These are phyloP conservation scores for Pithys albifrons DNA, from an alignment of 2,113 vertebrate genomes.

Conservation along the genomic window DNA sequence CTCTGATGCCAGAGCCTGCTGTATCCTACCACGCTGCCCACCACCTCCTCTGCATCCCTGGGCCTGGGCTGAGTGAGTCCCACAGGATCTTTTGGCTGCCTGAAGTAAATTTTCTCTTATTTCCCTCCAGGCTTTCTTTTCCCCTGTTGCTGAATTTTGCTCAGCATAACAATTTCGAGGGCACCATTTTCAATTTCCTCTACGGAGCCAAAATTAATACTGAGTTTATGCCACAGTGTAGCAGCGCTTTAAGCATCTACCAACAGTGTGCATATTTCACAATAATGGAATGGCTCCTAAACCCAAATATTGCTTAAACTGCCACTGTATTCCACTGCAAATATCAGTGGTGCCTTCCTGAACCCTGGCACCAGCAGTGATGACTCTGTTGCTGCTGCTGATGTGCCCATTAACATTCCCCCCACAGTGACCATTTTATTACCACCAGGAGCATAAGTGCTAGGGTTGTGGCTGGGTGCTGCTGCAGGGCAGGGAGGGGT, in stretches of 20 bases:
- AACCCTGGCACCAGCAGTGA: neutral
- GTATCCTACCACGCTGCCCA: neutral
- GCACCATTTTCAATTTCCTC: slow-evolving; percentile 58
- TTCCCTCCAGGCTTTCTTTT: slow-evolving; percentile 18
- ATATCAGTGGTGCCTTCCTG: neutral
- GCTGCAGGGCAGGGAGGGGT: neutral
- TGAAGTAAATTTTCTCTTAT: slow-evolving; percentile 16
- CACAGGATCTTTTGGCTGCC: neutral
- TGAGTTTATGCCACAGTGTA: slow-evolving; percentile 12
- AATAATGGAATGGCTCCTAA: slow-evolving; percentile 48
- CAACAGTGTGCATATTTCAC: slow-evolving; percentile 45
- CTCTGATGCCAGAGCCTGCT: neutral
- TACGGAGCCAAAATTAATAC: slow-evolving; percentile 51
- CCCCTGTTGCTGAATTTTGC: slow-evolving; percentile 1
- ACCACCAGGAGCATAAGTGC: neutral
- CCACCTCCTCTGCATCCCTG: neutral
- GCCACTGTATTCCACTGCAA: neutral
- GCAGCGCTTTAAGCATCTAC: slow-evolving; percentile 9
- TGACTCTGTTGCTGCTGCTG: neutral
- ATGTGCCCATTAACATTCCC: neutral
- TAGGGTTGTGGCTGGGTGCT: neutral
- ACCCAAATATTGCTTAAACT: slow-evolving; percentile 37
- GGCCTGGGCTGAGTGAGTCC: neutral
- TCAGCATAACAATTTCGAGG: slow-evolving; percentile 28
- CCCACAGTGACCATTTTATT: neutral